These are phyloP conservation scores for Aphyosemion australe DNA, from an alignment of 2,113 vertebrate genomes.

Conservation along the genomic window DNA sequence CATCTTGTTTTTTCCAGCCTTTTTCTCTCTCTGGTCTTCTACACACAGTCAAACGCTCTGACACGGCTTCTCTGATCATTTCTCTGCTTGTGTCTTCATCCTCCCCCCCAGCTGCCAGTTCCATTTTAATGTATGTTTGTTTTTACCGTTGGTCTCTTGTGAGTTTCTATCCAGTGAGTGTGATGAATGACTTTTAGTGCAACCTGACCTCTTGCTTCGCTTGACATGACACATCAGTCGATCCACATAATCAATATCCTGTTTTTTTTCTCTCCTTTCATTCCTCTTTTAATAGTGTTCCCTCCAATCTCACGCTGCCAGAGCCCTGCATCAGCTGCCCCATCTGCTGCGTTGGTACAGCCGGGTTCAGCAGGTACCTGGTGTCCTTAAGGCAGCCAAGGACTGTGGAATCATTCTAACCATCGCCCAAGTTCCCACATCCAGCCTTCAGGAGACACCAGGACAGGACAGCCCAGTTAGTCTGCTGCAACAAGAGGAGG, in stretches of 20 bases:
- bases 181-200: conserved; percentile 41
- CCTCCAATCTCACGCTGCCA: conserved; percentile 70
- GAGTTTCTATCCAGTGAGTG: conserved; percentile 14
- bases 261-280: conserved; percentile 1
- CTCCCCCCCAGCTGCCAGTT: conserved; percentile 3
- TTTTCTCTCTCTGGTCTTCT: conserved; percentile 9
- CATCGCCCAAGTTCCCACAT: conserved; percentile 51
- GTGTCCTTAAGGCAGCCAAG: conserved; percentile 81
- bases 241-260: conserved; percentile 57
- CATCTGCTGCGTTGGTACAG: conserved; percentile 88
- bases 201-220: conserved; percentile 40
- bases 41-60: conserved; percentile 16
- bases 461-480: neutral
- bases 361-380: conserved; percentile 87
- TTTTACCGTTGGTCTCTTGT: neutral
- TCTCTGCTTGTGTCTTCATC: conserved; percentile 43
- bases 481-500: conserved; percentile 57
- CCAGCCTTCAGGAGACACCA: conserved; percentile 6
- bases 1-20: neutral
- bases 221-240: conserved; percentile 49
- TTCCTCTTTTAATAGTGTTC: conserved; percentile 74
- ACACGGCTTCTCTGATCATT: conserved; percentile 29
- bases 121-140: conserved; percentile 25
- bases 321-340: conserved; percentile 78
- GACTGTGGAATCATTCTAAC: conserved; percentile 84